phyloP scores from a whole-genome alignment of 2,888 invertebrate species.

The Crepidodera aurea region DNA sequence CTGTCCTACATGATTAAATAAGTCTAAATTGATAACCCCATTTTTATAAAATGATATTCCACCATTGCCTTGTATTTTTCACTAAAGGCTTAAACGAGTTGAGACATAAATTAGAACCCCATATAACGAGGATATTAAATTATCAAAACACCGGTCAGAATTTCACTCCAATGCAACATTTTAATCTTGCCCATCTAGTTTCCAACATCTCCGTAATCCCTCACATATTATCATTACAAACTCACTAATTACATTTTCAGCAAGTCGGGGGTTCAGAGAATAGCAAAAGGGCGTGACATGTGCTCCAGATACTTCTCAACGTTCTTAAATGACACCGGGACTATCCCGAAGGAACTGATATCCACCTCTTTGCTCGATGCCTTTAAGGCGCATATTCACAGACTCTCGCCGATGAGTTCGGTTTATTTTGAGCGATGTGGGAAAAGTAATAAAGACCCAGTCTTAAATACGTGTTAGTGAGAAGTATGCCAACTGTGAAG shows the following conservation, averaged over 20 bases:
- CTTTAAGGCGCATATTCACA: slow-evolving; percentile 10
- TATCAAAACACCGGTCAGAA: slow-evolving; percentile 5
- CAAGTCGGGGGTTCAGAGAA: slow-evolving; percentile 30
- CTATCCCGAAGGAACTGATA: not conserved
- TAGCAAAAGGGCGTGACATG: slow-evolving; percentile 40
- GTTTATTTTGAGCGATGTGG: slow-evolving; percentile 16
- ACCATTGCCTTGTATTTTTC: too few relatives aligned
- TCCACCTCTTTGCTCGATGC: not conserved
- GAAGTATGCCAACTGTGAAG: slow-evolving; percentile 53
- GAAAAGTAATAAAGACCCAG: slow-evolving; percentile 51
- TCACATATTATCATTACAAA: slow-evolving; percentile 41
- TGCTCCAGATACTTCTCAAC: slow-evolving; percentile 19
- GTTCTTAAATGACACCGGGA: slow-evolving; percentile 9
- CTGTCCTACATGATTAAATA: too few relatives aligned
- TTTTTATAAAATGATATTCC: too few relatives aligned
- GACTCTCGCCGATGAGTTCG: not conserved
- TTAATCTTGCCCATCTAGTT: slow-evolving; percentile 27
- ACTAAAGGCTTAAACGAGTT: too few relatives aligned
- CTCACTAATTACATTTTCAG: slow-evolving; percentile 45
- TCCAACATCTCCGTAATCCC: slow-evolving; percentile 31
- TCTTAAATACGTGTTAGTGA: slow-evolving; percentile 55
- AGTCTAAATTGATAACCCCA: too few relatives aligned
- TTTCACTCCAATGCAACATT: slow-evolving; percentile 14
- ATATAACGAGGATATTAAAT: too few relatives aligned
- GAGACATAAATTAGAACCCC: too few relatives aligned